Percentiles rank a stretch among this genome's conserved stretches.
phyloP scores from a whole-genome alignment of 2,797 vertebrate genomes.

The Sebastes cheni region DNA sequence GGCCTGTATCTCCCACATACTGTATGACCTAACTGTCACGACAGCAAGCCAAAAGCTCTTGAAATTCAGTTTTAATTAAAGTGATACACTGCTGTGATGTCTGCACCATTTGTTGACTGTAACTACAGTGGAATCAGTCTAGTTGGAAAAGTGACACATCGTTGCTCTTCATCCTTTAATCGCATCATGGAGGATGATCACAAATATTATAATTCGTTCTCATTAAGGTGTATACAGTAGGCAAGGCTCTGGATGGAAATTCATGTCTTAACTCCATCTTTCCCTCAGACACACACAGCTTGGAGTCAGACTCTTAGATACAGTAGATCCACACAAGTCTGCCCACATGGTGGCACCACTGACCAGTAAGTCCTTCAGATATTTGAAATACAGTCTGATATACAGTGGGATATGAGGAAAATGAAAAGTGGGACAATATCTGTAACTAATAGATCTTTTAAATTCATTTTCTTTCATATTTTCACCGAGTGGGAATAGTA shows the following conservation, averaged over 20 bases:
- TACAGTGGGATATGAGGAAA: neutral
- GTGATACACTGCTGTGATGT: neutral
- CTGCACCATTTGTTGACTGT: neutral
- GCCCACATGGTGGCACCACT: slow-evolving; percentile 10
- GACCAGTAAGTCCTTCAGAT: neutral
- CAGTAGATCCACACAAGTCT: no score
- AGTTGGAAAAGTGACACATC: neutral
- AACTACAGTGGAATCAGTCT: neutral
- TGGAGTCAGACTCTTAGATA: neutral
- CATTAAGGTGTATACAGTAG: neutral
- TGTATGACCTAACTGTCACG: neutral
- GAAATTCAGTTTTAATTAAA: neutral
- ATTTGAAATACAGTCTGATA: neutral
- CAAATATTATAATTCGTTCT: neutral
- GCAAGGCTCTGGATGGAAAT: neutral
- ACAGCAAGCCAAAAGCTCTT: neutral
- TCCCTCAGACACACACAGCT: neutral
- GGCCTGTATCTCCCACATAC: neutral
- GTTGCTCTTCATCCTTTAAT: neutral
- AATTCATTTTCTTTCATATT: neutral
- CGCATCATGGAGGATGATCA: neutral
- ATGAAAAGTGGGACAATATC: neutral
- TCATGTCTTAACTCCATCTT: neutral
- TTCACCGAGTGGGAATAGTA: neutral
- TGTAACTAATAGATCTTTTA: neutral